phyloP scores from a whole-genome alignment of 2,888 invertebrate genomes.

The Cordilura impudica region DNA sequence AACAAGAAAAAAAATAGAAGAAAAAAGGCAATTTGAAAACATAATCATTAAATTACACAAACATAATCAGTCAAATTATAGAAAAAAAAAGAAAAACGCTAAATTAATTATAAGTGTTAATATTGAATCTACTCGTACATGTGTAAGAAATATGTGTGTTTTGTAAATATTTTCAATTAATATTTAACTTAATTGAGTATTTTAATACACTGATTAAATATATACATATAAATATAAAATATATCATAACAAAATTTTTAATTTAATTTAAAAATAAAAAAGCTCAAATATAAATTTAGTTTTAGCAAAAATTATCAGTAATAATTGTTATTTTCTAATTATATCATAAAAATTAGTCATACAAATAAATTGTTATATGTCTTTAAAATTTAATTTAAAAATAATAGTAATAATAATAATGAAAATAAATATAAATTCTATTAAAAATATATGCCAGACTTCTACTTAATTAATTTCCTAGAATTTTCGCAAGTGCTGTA shows the following conservation, averaged over 20 bases:
- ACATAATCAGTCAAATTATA: conserved; percentile 45
- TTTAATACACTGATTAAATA: neutral
- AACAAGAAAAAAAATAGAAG: neutral
- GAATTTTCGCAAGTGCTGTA: neutral
- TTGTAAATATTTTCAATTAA: neutral
- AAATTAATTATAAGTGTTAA: neutral
- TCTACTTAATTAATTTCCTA: neutral
- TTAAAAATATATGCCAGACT: no score
- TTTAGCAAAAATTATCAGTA: neutral
- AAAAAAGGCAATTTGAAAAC: neutral
- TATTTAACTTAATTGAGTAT: neutral
- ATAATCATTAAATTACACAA: neutral
- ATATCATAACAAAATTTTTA: neutral
- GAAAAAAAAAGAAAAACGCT: neutral
- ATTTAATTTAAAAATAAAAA: neutral
- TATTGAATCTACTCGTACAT: neutral
- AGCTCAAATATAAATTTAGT: neutral
- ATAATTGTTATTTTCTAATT: no score
- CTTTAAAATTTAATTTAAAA: neutral
- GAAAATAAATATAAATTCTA: neutral
- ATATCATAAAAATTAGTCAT: no score
- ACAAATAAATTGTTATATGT: no score
- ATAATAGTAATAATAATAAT: neutral
- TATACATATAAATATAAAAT: neutral
- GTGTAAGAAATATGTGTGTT: neutral